phyloP scores from a whole-genome alignment of 2,888 invertebrate species.

The Oxytorus armatus region DNA sequence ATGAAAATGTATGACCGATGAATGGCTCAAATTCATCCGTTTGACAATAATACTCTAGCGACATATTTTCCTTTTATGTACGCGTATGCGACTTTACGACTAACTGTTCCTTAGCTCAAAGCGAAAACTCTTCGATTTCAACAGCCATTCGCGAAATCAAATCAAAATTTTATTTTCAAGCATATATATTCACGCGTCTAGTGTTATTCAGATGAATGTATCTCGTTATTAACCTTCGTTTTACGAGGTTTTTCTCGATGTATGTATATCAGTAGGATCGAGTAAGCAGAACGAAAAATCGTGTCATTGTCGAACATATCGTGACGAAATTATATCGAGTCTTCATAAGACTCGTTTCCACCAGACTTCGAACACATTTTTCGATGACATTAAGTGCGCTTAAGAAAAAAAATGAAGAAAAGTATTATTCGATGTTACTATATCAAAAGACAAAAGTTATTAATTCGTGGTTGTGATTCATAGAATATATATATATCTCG shows the following conservation, averaged over 20 bases:
- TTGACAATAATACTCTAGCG: constrained; percentile 60
- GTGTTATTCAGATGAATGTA: too few relatives aligned
- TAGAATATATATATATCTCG: constrained; percentile 65
- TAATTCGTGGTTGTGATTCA: constrained; percentile 70
- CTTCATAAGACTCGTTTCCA: too few relatives aligned
- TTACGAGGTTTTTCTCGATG: too few relatives aligned
- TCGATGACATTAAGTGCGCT: constrained; percentile 58
- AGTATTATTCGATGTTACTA: constrained; percentile 52
- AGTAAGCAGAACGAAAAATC: too few relatives aligned
- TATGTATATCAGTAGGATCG: too few relatives aligned
- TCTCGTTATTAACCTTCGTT: too few relatives aligned
- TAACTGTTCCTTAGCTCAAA: constrained; percentile 25
- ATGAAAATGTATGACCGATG: constrained; percentile 16
- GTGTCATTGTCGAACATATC: constrained; percentile 8
- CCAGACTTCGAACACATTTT: constrained; percentile 3
- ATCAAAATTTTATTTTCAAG: not conserved
- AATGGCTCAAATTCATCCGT: constrained; percentile 14
- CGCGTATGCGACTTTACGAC: constrained; percentile 19
- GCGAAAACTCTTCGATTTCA: constrained; percentile 27
- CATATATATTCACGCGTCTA: not conserved
- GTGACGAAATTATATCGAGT: not conserved
- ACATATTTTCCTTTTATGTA: constrained; percentile 7
- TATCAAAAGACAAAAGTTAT: constrained; percentile 58
- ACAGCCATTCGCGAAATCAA: not conserved
- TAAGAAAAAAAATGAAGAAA: constrained; percentile 21